These are phyloP conservation scores for Zaprionus vittiger DNA, from an alignment of 1,140 invertebrate species.

Conservation along the genomic window DNA sequence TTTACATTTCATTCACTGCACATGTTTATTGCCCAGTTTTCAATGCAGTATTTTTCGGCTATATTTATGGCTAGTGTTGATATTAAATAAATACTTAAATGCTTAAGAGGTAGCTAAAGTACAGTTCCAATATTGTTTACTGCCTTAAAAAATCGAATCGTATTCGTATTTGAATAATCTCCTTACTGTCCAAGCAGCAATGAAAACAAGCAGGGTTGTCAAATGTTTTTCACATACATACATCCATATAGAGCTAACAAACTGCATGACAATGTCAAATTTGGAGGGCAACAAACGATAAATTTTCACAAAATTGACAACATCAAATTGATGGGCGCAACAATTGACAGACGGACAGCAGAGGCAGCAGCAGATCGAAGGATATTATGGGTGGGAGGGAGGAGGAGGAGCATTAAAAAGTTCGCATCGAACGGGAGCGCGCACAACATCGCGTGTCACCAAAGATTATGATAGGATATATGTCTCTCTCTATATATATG, in stretches of 20 bases:
- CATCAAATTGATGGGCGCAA: slow-evolving; percentile 76
- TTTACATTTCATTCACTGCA: slow-evolving; percentile 18
- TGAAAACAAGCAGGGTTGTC: slow-evolving; percentile 23
- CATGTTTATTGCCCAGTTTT: slow-evolving; percentile 9
- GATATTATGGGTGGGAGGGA: slow-evolving; percentile 11
- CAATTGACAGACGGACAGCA: slow-evolving; percentile 43
- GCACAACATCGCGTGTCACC: slow-evolving; percentile 71
- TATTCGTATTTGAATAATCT: slow-evolving; percentile 3
- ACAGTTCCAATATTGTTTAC: neutral
- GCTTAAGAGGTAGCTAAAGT: neutral
- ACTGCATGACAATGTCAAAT: slow-evolving; percentile 83
- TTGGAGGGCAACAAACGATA: slow-evolving; percentile 74
- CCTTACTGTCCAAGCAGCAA: neutral
- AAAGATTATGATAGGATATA: slow-evolving; percentile 79
- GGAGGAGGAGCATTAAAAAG: slow-evolving; percentile 57
- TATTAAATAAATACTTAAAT: slow-evolving; percentile 1
- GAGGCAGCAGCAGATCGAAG: slow-evolving; percentile 21
- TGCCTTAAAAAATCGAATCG: neutral
- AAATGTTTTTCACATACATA: slow-evolving; percentile 49
- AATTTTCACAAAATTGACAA: slow-evolving; percentile 82
- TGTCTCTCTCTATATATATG: neutral
- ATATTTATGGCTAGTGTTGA: neutral
- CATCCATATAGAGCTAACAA: slow-evolving; percentile 61
- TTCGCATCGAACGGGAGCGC: slow-evolving; percentile 18
- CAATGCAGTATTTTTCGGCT: neutral